Evolutionary conservation across 2,797 vertebrate genomes (phyloP).

Genomic region (Acrocephalus scirpaceus): DNA sequence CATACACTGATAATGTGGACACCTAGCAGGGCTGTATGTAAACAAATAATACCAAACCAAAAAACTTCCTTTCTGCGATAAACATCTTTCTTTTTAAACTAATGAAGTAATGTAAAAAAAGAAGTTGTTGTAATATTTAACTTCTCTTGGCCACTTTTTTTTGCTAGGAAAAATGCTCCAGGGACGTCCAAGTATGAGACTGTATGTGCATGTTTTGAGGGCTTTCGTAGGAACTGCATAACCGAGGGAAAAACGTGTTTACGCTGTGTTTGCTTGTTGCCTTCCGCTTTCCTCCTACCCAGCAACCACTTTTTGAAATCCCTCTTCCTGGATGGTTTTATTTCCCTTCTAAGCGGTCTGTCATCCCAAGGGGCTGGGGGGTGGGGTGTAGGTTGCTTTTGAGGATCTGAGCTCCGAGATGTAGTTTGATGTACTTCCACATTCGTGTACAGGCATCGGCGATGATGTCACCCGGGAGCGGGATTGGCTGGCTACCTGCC

Average conservation of each 20-base stretch:
- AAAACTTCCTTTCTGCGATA: neutral
- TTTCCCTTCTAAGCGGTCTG: neutral
- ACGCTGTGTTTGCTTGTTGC: neutral
- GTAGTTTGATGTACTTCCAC: constrained; percentile 17
- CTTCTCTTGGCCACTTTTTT: neutral
- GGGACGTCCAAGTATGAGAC: neutral
- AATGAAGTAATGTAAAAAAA: neutral
- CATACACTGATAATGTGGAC: neutral
- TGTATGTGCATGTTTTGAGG: neutral
- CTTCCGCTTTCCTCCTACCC: constrained; percentile 1
- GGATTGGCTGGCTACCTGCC: constrained; percentile 60
- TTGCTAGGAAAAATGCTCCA: neutral
- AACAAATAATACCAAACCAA: neutral
- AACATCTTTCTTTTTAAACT: neutral
- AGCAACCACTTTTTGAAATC: neutral
- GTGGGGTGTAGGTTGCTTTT: neutral
- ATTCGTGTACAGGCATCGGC: neutral
- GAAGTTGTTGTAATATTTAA: neutral
- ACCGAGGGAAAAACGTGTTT: neutral
- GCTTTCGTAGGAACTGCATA: neutral
- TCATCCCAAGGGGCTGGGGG: neutral
- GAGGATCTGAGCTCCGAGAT: neutral
- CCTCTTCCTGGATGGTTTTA: neutral
- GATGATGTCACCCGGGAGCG: constrained; percentile 37
- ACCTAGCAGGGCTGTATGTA: neutral